Base-by-base conservation (phyloP, 2,797 vertebrate species). In the Apogon hyalosoma region DNA sequence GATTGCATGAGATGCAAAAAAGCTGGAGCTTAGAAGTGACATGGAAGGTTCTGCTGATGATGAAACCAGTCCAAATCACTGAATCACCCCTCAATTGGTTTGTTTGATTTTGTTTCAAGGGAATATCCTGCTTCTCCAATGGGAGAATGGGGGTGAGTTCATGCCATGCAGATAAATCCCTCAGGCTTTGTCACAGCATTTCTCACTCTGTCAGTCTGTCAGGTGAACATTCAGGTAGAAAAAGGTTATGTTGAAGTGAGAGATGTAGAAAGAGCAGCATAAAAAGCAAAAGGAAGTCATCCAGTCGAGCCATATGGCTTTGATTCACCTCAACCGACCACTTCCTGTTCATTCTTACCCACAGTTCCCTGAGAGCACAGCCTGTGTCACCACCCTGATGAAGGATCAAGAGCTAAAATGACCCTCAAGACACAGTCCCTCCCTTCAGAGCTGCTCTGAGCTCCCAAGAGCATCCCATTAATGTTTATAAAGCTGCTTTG, bases 401-500 rank as follows among this genome's bases (percentile, higher is more conserved):
- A 65, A 76, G 69, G 77, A 78, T 72, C 65, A 74, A 71, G 75
- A 64, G 79, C 73, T 76, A 74, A 80, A 88, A 83, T 75, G 79
- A 88, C 85, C 73, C 73, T 12, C 54, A 74, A 75, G 76, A 83
- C 84, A 66, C 71, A 50, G 42, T 42, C 69, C 77, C 62, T 83
- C 75, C 73, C 77, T 56, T 70, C 57, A 58, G 48, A 79, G 68
- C 48, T 71, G 54, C 71, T 49, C 47, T 1, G 16, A 61, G 60
- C 28, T 75, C 76, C 70, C 21, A 1, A 59, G 77, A 87, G 85
- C 74, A 57, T 76, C 80, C 42, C 69, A 39, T 77, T 79, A 59
- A 80, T 93, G 89, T 92, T 91, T 92, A 80, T 82, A 82, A 90
- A 93, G 87, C 90, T 91, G 90, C 89, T 91, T 84, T 67, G 85